Evolutionary conservation across 2,888 invertebrate species (phyloP).

Genomic region (Heteromyza rotundicornis): DNA sequence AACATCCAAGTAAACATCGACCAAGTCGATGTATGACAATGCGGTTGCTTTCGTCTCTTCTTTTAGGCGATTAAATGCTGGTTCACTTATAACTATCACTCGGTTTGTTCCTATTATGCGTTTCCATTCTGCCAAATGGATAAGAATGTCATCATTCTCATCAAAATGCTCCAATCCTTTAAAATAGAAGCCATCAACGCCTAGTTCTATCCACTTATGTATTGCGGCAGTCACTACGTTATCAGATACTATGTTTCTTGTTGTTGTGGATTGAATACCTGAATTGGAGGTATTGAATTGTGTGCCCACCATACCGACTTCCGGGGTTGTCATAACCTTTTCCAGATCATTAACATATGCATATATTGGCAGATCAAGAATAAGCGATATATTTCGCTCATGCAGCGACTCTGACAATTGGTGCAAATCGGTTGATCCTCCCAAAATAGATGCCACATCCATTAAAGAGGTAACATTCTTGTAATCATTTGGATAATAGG

Average conservation of each 20-base stretch:
- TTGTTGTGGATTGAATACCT: slow-evolving; percentile 1
- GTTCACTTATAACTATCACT: slow-evolving; percentile 72
- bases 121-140: slow-evolving; percentile 73
- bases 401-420: slow-evolving; percentile 71
- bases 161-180: slow-evolving; percentile 77
- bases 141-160: slow-evolving; percentile 62
- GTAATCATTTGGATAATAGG: slow-evolving; percentile 78
- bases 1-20: slow-evolving; percentile 73
- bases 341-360: slow-evolving; percentile 63
- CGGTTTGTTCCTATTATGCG: slow-evolving; percentile 68
- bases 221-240: slow-evolving; percentile 69
- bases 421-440: slow-evolving; percentile 73
- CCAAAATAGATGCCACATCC: slow-evolving; percentile 73
- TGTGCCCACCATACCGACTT: not conserved
- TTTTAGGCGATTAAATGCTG: slow-evolving; percentile 64
- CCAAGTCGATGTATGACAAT: slow-evolving; percentile 72
- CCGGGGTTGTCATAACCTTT: slow-evolving; percentile 60
- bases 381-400: slow-evolving; percentile 73
- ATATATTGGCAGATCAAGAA: slow-evolving; percentile 79
- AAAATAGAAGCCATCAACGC: slow-evolving; percentile 89
- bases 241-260: slow-evolving; percentile 27
- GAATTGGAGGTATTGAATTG: not conserved
- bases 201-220: slow-evolving; percentile 73
- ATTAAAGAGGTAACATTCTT: slow-evolving; percentile 71
- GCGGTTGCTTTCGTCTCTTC: slow-evolving; percentile 66